Conservation (phyloP, 2,113 vertebrate genomes). For the Trinectes maculatus region DNA sequence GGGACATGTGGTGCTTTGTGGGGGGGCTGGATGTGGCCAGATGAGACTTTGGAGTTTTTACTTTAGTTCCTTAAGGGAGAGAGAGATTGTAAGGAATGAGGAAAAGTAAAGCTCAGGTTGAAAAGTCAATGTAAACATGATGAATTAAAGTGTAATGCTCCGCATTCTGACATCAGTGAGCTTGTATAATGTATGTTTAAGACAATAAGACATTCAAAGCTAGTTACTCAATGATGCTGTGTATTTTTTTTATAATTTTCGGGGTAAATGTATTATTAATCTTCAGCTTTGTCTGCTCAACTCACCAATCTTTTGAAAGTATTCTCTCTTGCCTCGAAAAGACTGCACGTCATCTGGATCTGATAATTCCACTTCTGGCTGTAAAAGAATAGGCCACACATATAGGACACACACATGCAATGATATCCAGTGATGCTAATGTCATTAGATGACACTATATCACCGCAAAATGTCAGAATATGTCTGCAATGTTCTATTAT, state of each 20-base stretch:
- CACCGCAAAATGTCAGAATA: too few relatives aligned
- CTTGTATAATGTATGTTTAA: too few relatives aligned
- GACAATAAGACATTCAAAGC: too few relatives aligned
- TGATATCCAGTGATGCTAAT: neutral
- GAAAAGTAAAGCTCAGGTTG: neutral
- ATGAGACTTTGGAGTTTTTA: slow-evolving; percentile 58
- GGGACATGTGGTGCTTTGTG: slow-evolving; percentile 8
- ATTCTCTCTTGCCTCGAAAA: slow-evolving; percentile 88
- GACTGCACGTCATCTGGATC: slow-evolving; percentile 65
- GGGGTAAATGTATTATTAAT: too few relatives aligned
- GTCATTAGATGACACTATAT: too few relatives aligned
- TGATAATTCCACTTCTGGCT: slow-evolving; percentile 31
- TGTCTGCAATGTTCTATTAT: too few relatives aligned
- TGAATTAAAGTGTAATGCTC: neutral
- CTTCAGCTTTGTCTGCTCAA: neutral
- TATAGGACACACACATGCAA: neutral
- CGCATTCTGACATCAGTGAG: too few relatives aligned
- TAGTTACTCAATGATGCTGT: too few relatives aligned
- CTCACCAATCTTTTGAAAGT: slow-evolving; percentile 92
- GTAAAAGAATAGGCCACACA: too few relatives aligned
- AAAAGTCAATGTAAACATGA: neutral
- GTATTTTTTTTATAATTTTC: too few relatives aligned
- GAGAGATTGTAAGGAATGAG: neutral
- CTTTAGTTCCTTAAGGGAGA: slow-evolving; percentile 64
- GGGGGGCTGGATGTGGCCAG: slow-evolving; percentile 21